Percentiles rank a stretch among this genome's conserved stretches.
Conservation (phyloP, 1,140 invertebrate species). For the Cephus cinctus region DNA sequence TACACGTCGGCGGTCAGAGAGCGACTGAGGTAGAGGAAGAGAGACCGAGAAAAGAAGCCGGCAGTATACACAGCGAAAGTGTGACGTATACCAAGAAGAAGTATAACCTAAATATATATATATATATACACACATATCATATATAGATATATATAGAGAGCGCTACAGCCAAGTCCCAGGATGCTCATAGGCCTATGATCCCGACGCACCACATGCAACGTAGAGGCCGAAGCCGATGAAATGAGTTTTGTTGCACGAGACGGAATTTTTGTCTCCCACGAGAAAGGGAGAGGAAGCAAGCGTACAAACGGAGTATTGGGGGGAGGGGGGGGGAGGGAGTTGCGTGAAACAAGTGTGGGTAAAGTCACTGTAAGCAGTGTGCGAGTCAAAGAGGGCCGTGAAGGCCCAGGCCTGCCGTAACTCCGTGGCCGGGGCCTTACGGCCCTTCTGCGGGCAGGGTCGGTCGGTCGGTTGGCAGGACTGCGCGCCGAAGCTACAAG, state of each 20-base stretch:
- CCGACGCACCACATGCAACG: slow-evolving; percentile 3
- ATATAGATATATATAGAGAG: too few species aligned
- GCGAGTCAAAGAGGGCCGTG: not conserved
- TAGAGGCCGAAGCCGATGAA: not conserved
- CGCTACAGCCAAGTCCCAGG: too few species aligned
- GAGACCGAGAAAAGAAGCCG: too few species aligned
- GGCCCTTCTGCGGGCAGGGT: not conserved
- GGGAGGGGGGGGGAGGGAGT: not conserved
- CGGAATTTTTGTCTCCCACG: slow-evolving; percentile 8
- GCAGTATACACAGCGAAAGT: too few species aligned
- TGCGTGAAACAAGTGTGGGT: not conserved
- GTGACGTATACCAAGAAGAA: too few species aligned
- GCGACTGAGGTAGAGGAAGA: too few species aligned
- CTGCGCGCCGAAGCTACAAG: slow-evolving; percentile 9
- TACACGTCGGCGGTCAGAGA: too few species aligned
- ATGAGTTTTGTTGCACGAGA: slow-evolving; percentile 7
- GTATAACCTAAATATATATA: too few species aligned
- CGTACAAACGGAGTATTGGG: not conserved
- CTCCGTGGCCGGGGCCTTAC: not conserved
- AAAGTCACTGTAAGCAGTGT: not conserved
- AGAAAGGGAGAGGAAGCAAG: not conserved
- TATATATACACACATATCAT: too few species aligned
- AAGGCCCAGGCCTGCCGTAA: not conserved
- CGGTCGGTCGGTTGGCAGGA: too few species aligned
- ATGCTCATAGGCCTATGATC: too few species aligned